Evolutionary conservation across 2,113 vertebrate genomes (phyloP), one percentile per base, ranked within the genome.

Genomic region (Taurulus bubalis): DNA sequence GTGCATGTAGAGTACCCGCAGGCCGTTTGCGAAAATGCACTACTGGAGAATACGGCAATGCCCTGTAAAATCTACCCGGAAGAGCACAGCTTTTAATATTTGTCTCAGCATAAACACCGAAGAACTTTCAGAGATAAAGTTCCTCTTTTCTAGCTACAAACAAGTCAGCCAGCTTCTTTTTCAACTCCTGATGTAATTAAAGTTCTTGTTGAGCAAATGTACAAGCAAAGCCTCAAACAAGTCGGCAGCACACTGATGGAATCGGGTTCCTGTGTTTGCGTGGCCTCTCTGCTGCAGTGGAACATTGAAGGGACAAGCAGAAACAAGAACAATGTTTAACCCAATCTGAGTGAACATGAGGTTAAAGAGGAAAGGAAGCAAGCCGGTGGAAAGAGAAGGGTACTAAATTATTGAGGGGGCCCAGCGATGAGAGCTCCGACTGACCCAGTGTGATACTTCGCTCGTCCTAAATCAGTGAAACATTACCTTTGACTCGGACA

Each of bases 21-120:
- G 79, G 85, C 73, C 49, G 56, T 86, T 90, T 36, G 78, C 63
- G 78, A 71, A 72, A 83, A 89, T 79, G 74, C 75, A 68, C 70
- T 78, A 18, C 64, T 20, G 78, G 67, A 84, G 84, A 88, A 81
- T 84, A 80, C 71, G 72, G 75, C 78, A 60, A 69, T 51, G 71
- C 78, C 72, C 74, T 77, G 55, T 26, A n/a, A 77, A 72, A 67
- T 90, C 88, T 58, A 11, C 75, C 75, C 58, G 77, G 87, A 87
- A 91, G 45, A 82, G 16, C 22, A 12, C 15, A 30, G 89, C 84
- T 92, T 90, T 92, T 87, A 93, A 79, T 65, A 71, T 87, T 83
- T 20, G 36, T 28, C 45, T 34, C 12, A 75, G 72, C 79, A 75
- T 64, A 81, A 89, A 83, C 80, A 80, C 69, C 71, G 76, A 86